Evolutionary conservation across 2,797 vertebrate genomes (phyloP), one percentile per base, ranked within the genome.

Genomic region (Takifugu ocellatus): DNA sequence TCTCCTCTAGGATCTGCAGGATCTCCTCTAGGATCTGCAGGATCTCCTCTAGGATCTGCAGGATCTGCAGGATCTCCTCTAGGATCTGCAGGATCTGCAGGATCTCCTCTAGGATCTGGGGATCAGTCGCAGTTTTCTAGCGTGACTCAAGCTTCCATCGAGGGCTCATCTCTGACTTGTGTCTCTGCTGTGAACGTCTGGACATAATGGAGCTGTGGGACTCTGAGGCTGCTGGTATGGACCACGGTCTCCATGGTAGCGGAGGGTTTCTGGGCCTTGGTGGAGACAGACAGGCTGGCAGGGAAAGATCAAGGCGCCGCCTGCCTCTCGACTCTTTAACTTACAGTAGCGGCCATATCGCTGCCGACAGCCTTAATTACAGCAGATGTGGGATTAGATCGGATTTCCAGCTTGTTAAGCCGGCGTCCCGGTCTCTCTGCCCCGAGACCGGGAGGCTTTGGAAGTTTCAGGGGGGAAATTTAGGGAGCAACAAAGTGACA

Each of bases 151-250:
- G 27, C 5, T 29, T 29, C 27, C 27, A 29, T 2, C 70, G 59
- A 61, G 47, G 61, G 59, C 63, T 66, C 74, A 63, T 72, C 67
- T 74, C 82, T 74, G 82, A 74, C 81, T 74, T 73, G 68, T 82
- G 77, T 86, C 74, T 69, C 2, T 29, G 69, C 80, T 81, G 78
- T 77, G 86, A 86, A 87, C 85, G 84, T 86, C 87, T 89, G 85
- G 77, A 73, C 82, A 57, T 73, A 82, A 80, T 72, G 83, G 71
- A 80, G 80, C 77, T 56, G 24, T 60, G 69, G 82, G 72, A 63
- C 79, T 73, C 67, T 36, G 54, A 66, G 68, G 66, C 72, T 71
- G 73, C 65, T 66, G 75, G 54, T 71, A 45, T 59, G 70, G 67
- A 60, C 72, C 45, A 31, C 70, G 61, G 73, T 70, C 64, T 66